Base-by-base conservation (phyloP, 2,113 vertebrate genomes). In the Pseudonaja textilis region DNA sequence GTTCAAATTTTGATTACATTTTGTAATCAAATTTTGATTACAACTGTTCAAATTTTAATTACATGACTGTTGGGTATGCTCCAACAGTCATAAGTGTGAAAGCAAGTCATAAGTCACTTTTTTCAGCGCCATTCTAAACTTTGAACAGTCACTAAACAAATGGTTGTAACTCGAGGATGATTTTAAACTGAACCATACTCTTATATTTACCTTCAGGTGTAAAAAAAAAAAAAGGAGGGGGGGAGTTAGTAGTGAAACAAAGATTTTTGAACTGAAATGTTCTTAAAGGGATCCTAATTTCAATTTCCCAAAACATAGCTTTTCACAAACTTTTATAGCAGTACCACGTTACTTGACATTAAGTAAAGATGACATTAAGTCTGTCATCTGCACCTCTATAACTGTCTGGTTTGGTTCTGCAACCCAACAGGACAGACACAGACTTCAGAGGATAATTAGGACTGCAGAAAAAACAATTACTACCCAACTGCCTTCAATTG, bases 271-370 rank as follows among this genome's bases (percentile, higher is more conserved):
- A 4, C 29, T 69, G 29, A 69, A 69, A 74, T 6, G 5, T 52
- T 50, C 47, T 26, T 87, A 16, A 87, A 87, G 47, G 25, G 26
- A 87, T 14, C 6, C 16, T 29, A 16, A 20, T n/a, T 87, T 29
- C 12, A 16, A 6, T 29, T 45, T 95, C 95, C 45, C 93, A 92
- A 95, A 95, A 94, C 96, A 94, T 74, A 85, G 92, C 74, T 96
- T 81, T 95, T 96, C 91, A 95, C 88, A 94, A 85, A 94, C 5
- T 93, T 96, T 64, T 29, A 64, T 1, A 64, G 10, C 7, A 2
- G 26, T 64, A 64, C 26, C 10, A 29, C 12, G 26, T 29, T 29
- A 64, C 3, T 64, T 11, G 3, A 45, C 45, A 45, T 45, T 45
- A 45, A 45, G 45, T 45, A 45, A 45, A 45, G 45, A 45, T 45